Evolutionary conservation across 2,888 invertebrate genomes (phyloP), one percentile per base, ranked within the genome.

Genomic region (Eupithecia pulchellata): DNA sequence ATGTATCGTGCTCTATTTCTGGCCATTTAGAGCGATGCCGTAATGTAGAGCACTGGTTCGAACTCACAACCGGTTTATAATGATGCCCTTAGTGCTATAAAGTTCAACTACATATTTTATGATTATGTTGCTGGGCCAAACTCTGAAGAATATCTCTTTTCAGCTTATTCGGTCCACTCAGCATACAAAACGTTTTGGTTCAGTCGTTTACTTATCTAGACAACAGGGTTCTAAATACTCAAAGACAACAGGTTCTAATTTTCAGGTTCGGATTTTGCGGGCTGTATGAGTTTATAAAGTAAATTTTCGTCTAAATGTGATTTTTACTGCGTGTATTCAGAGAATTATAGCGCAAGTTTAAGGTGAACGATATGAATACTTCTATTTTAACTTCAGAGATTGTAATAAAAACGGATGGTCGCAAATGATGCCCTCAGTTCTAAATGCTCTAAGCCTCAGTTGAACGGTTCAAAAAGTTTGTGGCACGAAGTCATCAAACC

Each of bases 1-100:
- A 71, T 25, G 20, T 25, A 61, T 61, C 64, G 25, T 42, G 32
- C 20, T 32, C 71, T 75, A 75, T 77, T 77, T 64, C 69, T 73
- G 72, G 64, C 42, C 67, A 64, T 72, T 72, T 72, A 64, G 64
- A 74, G 52, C 68, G 36, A 66, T 68, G 69, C 66, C 66, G 58
- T 71, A 77, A 71, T 47, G n/a, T 71, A 71, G 58, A 68, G 60
- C 71, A 75, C 74, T 74, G n/a, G n/a, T n/a, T n/a, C n/a, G n/a
- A n/a, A n/a, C n/a, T 74, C 71, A 68, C 69, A 30, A 32, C 63
- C 32, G 55, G 57, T 63, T 63, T 77, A 69, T 73, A 75, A 73
- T 72, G 74, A 47, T 52, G 71, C 69, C 71, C 68, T 72, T 72
- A 68, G 57, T 11, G 66, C 70, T 72, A 71, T 77, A 73, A 76